Conservation (phyloP, 2,113 vertebrate species). For the Corythoichthys haematopterus region DNA sequence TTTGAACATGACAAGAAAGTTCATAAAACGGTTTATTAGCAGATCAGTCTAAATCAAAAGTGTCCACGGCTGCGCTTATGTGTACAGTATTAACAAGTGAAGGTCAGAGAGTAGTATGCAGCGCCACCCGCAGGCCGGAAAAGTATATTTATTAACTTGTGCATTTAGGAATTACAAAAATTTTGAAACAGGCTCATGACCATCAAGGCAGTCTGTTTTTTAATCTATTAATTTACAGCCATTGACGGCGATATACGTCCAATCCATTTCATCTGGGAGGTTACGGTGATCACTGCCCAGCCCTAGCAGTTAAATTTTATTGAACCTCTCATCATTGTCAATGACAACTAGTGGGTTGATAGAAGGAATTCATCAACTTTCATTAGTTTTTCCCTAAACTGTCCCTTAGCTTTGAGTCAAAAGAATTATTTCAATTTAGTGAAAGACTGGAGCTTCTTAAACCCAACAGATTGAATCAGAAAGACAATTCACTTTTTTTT, state of each 20-base stretch:
- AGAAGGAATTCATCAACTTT: not conserved
- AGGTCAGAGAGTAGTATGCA: constrained; percentile 55
- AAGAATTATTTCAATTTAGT: not conserved
- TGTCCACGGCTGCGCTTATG: not conserved
- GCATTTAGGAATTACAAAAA: not conserved
- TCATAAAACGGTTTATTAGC: too few species aligned
- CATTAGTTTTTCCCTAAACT: not conserved
- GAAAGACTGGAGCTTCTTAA: not conserved
- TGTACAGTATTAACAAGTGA: not conserved
- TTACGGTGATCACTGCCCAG: too few species aligned
- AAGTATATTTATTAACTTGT: not conserved
- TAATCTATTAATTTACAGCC: too few species aligned
- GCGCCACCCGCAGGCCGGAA: constrained; percentile 56
- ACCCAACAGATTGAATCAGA: not conserved
- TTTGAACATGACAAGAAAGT: not conserved
- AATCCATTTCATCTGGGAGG: too few species aligned
- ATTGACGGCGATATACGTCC: too few species aligned
- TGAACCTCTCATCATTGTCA: too few species aligned
- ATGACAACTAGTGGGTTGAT: too few species aligned
- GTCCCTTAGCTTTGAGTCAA: not conserved
- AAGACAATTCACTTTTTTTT: constrained; percentile 11
- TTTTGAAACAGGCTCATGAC: not conserved
- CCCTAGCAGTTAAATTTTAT: too few species aligned
- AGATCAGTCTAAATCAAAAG: not conserved
- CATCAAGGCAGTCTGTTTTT: not conserved